These are phyloP conservation scores for Melanotaenia parkinsoni DNA, from an alignment of 2,797 vertebrate species.

Conservation along the genomic window DNA sequence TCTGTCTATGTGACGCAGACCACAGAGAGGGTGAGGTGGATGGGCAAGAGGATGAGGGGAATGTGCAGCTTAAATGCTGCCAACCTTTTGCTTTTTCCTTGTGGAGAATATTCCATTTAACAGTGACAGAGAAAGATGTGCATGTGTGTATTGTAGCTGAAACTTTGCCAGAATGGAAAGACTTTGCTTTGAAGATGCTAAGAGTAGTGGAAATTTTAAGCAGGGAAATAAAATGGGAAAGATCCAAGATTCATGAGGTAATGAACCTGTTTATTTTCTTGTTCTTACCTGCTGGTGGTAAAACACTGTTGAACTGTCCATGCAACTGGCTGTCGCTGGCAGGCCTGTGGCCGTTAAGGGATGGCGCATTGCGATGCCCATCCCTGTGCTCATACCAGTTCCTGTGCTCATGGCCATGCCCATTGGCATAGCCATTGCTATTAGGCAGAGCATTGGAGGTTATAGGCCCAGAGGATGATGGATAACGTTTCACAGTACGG, in stretches of 20 bases:
- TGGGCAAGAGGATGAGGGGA: constrained; percentile 41
- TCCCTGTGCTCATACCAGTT: constrained; percentile 61
- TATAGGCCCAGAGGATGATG: constrained; percentile 85
- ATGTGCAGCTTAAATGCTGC: constrained; percentile 43
- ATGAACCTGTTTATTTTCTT: background rate
- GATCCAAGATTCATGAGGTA: background rate
- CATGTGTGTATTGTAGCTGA: constrained; percentile 27
- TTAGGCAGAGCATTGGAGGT: constrained; percentile 89
- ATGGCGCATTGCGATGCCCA: constrained; percentile 47
- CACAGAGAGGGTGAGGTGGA: constrained; percentile 18
- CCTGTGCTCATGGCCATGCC: constrained; percentile 37
- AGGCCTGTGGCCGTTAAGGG: constrained; percentile 50
- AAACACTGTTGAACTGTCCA: constrained; percentile 72
- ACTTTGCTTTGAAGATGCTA: constrained; percentile 58
- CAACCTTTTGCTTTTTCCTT: constrained; percentile 44
- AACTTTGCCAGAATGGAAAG: constrained; percentile 20
- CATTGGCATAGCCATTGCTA: constrained; percentile 56
- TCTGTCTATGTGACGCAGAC: constrained; percentile 54
- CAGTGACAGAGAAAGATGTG: constrained; percentile 55
- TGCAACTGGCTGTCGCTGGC: constrained; percentile 63
- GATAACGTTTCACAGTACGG: constrained; percentile 90
- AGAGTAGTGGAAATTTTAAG: constrained; percentile 29
- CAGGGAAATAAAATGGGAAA: constrained; percentile 25
- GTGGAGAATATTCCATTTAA: constrained; percentile 59
- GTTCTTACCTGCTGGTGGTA: constrained; percentile 83